phyloP scores from a whole-genome alignment of 1,140 invertebrate species.

The Odontomachus brunneus region DNA sequence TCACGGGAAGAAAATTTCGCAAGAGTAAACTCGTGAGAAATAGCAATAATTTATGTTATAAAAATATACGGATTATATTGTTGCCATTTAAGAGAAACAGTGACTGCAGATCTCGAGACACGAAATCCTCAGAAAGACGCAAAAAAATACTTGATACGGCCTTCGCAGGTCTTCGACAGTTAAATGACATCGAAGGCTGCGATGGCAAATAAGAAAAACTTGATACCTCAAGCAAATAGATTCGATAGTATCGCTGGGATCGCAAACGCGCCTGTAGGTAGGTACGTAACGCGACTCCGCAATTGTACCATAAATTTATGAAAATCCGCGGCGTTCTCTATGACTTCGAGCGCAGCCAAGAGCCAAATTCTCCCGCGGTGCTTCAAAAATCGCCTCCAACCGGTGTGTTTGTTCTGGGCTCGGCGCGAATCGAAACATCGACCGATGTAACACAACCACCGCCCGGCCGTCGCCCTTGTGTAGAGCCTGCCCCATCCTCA shows the following conservation, averaged over 20 bases:
- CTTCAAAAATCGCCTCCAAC: conserved; percentile 39
- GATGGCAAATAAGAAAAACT: neutral
- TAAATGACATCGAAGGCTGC: too few species aligned
- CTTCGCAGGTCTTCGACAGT: too few species aligned
- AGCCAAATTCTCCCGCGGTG: conserved; percentile 36
- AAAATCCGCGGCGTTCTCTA: conserved; percentile 66
- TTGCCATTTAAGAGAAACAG: too few species aligned
- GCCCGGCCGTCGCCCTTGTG: neutral
- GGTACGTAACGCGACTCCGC: too few species aligned
- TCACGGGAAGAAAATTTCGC: too few species aligned
- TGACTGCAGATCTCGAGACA: too few species aligned
- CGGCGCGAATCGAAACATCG: conserved; percentile 39
- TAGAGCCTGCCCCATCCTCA: conserved; percentile 12
- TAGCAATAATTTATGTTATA: too few species aligned
- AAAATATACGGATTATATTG: too few species aligned
- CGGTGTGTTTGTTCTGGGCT: conserved; percentile 20
- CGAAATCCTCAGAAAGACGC: too few species aligned
- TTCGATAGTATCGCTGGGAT: neutral
- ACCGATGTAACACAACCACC: conserved; percentile 21
- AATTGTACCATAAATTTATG: conserved; percentile 72
- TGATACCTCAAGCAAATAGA: conserved; percentile 3
- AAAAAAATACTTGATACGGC: too few species aligned
- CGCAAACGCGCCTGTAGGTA: neutral
- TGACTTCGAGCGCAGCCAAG: conserved; percentile 26
- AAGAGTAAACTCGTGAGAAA: too few species aligned